These are phyloP conservation scores for Autographa gamma DNA, from an alignment of 2,888 invertebrate genomes.

Conservation along the genomic window DNA sequence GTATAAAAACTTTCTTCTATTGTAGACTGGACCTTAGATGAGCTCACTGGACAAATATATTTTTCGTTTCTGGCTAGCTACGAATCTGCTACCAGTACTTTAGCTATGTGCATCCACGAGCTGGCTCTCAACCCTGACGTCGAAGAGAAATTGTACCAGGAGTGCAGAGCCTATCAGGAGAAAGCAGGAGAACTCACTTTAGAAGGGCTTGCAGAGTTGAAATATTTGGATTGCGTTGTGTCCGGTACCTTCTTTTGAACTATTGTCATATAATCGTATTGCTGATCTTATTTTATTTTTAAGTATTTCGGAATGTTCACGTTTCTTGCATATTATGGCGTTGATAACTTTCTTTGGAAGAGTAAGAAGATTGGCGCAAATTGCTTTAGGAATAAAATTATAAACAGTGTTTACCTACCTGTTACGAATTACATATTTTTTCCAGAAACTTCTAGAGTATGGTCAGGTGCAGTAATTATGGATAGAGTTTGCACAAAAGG, in stretches of 20 bases:
- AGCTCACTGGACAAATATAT: slow-evolving; percentile 79
- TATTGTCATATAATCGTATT: too few relatives aligned
- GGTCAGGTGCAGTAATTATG: slow-evolving; percentile 76
- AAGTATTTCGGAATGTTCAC: too few relatives aligned
- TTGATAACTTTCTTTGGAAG: too few relatives aligned
- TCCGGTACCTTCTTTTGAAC: slow-evolving; percentile 63
- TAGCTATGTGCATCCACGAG: slow-evolving; percentile 74
- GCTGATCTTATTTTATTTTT: too few relatives aligned
- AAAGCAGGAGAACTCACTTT: slow-evolving; percentile 60
- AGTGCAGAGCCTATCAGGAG: slow-evolving; percentile 66
- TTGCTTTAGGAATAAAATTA: background rate
- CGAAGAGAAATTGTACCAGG: slow-evolving; percentile 79
- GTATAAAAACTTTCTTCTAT: slow-evolving; percentile 6
- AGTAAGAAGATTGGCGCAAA: too few relatives aligned
- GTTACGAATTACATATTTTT: background rate
- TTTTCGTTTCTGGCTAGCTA: slow-evolving; percentile 81
- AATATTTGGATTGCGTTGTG: slow-evolving; percentile 74
- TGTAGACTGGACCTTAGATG: slow-evolving; percentile 76
- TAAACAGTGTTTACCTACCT: background rate
- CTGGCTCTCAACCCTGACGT: slow-evolving; percentile 70
- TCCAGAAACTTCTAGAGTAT: slow-evolving; percentile 72
- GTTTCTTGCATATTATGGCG: too few relatives aligned
- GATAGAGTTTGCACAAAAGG: slow-evolving; percentile 82
- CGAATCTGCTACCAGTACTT: slow-evolving; percentile 73
- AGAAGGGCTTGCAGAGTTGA: slow-evolving; percentile 69